phyloP scores from a whole-genome alignment of 2,113 vertebrate species.

The Neotragus moschatus region DNA sequence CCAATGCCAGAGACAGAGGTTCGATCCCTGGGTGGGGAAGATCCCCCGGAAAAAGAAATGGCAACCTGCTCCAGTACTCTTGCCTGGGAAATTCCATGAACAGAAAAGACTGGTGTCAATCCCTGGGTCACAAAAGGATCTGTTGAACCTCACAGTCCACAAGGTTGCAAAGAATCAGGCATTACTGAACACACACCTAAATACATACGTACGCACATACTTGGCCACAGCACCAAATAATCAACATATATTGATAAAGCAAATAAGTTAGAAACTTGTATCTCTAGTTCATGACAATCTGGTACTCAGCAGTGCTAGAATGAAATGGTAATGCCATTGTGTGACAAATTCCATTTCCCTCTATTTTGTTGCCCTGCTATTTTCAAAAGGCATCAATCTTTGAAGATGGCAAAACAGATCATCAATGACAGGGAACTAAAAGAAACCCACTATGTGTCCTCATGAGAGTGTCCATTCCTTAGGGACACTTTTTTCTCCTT shows the following conservation, averaged over 20 bases:
- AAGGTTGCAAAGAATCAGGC: background rate
- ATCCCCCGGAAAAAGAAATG: background rate
- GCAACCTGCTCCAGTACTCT: background rate
- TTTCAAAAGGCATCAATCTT: background rate
- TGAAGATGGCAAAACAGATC: background rate
- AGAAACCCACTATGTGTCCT: background rate
- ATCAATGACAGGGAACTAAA: background rate
- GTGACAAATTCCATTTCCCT: background rate
- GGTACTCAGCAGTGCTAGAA: background rate
- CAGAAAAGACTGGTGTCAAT: background rate
- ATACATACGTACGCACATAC: background rate
- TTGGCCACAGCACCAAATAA: rapidly evolving
- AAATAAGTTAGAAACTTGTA: background rate
- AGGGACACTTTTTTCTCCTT: background rate
- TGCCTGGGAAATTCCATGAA: background rate
- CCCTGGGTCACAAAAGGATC: background rate
- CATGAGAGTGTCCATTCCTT: background rate
- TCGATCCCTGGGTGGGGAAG: background rate
- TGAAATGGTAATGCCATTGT: background rate
- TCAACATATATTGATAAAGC: background rate
- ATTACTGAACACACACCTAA: background rate
- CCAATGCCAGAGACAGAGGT: background rate
- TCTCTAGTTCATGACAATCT: background rate
- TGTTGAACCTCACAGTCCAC: background rate
- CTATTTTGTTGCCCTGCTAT: background rate